A percentile compares a stretch with the other conserved stretches of the same genome.
Evolutionary conservation across 2,888 invertebrate genomes (phyloP).

Genomic region (Cepaea hortensis): DNA sequence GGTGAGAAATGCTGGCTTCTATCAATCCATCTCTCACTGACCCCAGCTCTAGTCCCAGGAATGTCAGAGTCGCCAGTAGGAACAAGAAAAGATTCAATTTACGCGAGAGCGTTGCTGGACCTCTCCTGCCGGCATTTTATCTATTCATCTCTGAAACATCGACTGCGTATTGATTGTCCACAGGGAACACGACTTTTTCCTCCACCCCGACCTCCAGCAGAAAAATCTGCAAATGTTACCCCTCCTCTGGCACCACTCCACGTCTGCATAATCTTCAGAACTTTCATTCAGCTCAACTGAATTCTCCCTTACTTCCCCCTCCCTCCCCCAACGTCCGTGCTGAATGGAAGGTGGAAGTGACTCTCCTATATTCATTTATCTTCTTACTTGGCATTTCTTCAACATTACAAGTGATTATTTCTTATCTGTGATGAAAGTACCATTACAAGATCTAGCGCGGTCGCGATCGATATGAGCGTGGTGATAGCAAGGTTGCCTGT

Average conservation of each 20-base stretch:
- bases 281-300: not conserved
- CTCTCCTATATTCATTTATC: not conserved
- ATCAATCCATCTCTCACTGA: not conserved
- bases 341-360: not conserved
- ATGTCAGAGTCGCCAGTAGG: not conserved
- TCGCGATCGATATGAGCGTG: not conserved
- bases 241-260: not conserved
- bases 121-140: not conserved
- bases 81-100: conserved; percentile 28
- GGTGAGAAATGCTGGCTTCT: not conserved
- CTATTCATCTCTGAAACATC: conserved; percentile 26
- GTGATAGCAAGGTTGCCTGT: not conserved
- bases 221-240: not conserved
- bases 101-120: conserved; percentile 7
- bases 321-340: not conserved
- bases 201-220: not conserved
- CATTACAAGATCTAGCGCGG: not conserved
- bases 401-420: too few relatives aligned
- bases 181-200: not conserved
- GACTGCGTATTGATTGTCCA: conserved; percentile 25
- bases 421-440: too few relatives aligned
- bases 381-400: not conserved
- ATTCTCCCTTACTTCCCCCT: not conserved
- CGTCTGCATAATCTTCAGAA: not conserved
- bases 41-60: not conserved